A percentile compares a stretch with the other conserved stretches of the same genome.
Evolutionary conservation across 2,113 vertebrate genomes (phyloP).

Genomic region (Amphilophus citrinellus): DNA sequence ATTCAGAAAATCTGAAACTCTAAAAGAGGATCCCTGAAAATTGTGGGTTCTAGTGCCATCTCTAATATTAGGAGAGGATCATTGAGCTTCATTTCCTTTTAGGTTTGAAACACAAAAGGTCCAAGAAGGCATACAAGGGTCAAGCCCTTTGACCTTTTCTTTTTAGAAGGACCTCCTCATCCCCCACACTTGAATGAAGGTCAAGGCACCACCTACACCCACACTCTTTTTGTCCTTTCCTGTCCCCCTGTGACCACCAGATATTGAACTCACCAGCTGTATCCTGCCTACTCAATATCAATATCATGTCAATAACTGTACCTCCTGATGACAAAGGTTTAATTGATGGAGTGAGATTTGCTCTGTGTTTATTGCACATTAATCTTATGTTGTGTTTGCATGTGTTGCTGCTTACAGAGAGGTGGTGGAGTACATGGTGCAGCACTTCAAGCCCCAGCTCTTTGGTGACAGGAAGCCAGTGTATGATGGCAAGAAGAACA

Average conservation of each 20-base stretch:
- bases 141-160: constrained; percentile 60
- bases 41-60: background rate
- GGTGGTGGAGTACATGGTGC: constrained; percentile 99
- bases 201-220: constrained; percentile 53
- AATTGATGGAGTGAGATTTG: constrained; percentile 13
- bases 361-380: constrained; percentile 7
- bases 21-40: background rate
- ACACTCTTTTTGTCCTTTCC: constrained; percentile 55
- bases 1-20: background rate
- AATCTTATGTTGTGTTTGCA: constrained; percentile 22
- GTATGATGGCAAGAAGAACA: constrained; percentile 99
- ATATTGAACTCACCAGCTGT: constrained; percentile 67
- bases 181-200: constrained; percentile 64
- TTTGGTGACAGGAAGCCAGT: constrained; percentile 98
- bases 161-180: constrained; percentile 43
- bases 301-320: constrained; percentile 5
- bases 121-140: constrained; percentile 63
- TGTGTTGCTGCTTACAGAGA: constrained; percentile 82
- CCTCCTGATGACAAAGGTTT: constrained; percentile 26
- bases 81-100: constrained; percentile 13
- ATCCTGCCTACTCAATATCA: constrained; percentile 64
- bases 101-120: constrained; percentile 63
- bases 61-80: background rate
- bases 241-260: constrained; percentile 53
- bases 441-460: constrained; percentile 99